phyloP scores from a whole-genome alignment of 2,113 vertebrate genomes.

The Atractosteus spatula region DNA sequence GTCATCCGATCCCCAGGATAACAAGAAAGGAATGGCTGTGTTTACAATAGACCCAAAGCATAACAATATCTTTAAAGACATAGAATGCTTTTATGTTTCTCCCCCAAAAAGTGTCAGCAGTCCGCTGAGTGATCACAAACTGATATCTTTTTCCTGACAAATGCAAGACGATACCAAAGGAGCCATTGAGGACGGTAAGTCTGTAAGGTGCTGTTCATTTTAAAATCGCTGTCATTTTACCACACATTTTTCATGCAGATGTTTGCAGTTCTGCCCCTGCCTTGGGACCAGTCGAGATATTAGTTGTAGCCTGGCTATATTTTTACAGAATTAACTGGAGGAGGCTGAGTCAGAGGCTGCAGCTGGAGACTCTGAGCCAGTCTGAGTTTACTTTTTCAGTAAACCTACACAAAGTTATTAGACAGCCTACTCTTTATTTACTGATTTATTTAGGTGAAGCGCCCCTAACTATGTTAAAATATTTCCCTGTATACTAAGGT shows the following conservation, averaged over 20 bases:
- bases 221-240: slow-evolving; percentile 25
- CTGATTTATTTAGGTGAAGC: too few species aligned
- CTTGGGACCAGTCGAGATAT: too few species aligned
- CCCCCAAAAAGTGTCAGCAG: slow-evolving; percentile 27
- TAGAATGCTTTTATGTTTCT: slow-evolving; percentile 31
- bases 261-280: too few species aligned
- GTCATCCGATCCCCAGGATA: slow-evolving; percentile 46
- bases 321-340: too few species aligned
- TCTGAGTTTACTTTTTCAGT: too few species aligned
- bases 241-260: slow-evolving; percentile 28
- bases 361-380: too few species aligned
- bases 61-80: slow-evolving; percentile 27
- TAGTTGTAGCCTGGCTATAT: too few species aligned
- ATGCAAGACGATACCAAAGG: slow-evolving; percentile 23
- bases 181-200: slow-evolving; percentile 23
- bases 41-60: slow-evolving; percentile 43
- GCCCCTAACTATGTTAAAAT: too few species aligned
- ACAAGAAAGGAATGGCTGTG: slow-evolving; percentile 35
- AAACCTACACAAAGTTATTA: too few species aligned
- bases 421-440: too few species aligned
- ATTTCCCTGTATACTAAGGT: too few species aligned
- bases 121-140: slow-evolving; percentile 28
- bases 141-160: slow-evolving; percentile 18
- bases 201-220: slow-evolving; percentile 6
- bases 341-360: too few species aligned